Evolutionary conservation across 2,888 invertebrate species (phyloP).

Genomic region (Drosophila neoperkinsi): DNA sequence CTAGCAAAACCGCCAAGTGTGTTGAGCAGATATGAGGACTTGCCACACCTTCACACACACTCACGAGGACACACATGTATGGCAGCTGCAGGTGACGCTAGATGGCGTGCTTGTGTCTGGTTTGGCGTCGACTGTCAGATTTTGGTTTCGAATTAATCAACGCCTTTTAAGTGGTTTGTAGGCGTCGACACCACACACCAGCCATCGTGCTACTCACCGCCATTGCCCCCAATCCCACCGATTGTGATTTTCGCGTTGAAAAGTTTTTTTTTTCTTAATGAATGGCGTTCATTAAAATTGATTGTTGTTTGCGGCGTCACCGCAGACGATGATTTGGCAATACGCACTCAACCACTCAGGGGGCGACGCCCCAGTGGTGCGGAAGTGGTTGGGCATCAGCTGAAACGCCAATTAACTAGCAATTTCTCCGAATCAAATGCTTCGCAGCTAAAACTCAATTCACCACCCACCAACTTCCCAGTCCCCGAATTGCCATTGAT

Average conservation of each 20-base stretch:
- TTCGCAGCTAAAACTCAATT: constrained; percentile 28
- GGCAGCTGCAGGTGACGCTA: constrained; percentile 53
- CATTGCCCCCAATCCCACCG: not conserved
- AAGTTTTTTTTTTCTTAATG: constrained; percentile 71
- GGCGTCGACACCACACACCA: constrained; percentile 44
- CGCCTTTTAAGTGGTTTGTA: constrained; percentile 73
- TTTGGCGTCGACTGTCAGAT: constrained; percentile 72
- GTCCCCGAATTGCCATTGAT: constrained; percentile 32
- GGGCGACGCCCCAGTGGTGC: not conserved
- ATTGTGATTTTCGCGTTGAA: constrained; percentile 60
- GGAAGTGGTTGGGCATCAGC: constrained; percentile 42
- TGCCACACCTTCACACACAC: constrained; percentile 38
- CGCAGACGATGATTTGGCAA: constrained; percentile 69
- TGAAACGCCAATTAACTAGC: constrained; percentile 79
- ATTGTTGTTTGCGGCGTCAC: constrained; percentile 72
- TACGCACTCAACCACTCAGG: constrained; percentile 38
- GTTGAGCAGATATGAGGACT: constrained; percentile 45
- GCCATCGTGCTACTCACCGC: not conserved
- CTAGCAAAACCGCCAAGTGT: constrained; percentile 61
- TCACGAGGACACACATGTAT: constrained; percentile 1
- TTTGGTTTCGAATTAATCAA: constrained; percentile 79
- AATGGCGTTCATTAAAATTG: constrained; percentile 80
- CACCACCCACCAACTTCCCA: not conserved
- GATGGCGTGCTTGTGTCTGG: constrained; percentile 55
- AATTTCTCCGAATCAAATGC: constrained; percentile 51